phyloP scores from a whole-genome alignment of 2,113 vertebrate species.

The Sterrhoptilus dennistouni region DNA sequence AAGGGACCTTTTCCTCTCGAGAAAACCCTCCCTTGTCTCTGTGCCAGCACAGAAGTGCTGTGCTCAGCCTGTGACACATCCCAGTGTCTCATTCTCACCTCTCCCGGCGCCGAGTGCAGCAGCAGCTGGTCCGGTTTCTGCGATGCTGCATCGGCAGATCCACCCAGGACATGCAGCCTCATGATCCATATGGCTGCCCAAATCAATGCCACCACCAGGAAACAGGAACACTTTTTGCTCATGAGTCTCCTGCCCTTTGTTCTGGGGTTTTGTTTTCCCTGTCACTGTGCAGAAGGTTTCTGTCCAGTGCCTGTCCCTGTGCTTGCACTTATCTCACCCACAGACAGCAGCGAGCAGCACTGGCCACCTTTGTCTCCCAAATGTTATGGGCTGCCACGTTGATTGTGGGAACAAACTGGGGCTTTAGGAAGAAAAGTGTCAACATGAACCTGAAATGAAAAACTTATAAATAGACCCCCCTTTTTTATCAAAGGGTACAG shows the following conservation, averaged over 20 bases:
- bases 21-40: background rate
- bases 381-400: background rate
- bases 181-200: rapidly evolving
- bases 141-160: background rate
- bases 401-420: background rate
- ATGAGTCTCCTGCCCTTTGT: background rate
- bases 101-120: rapidly evolving
- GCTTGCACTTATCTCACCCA: background rate
- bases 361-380: background rate
- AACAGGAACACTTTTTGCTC: background rate
- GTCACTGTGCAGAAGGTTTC: background rate
- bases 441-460: background rate
- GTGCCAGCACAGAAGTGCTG: background rate
- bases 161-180: rapidly evolving
- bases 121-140: background rate
- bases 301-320: background rate
- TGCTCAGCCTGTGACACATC: background rate
- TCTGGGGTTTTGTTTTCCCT: background rate
- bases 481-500: background rate
- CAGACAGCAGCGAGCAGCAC: rapidly evolving
- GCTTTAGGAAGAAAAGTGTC: background rate
- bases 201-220: background rate
- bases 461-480: background rate
- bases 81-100: background rate
- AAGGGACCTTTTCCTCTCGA: background rate